Evolutionary conservation across 2,888 invertebrate species (phyloP).

Genomic region (Crocallis elinguaria): DNA sequence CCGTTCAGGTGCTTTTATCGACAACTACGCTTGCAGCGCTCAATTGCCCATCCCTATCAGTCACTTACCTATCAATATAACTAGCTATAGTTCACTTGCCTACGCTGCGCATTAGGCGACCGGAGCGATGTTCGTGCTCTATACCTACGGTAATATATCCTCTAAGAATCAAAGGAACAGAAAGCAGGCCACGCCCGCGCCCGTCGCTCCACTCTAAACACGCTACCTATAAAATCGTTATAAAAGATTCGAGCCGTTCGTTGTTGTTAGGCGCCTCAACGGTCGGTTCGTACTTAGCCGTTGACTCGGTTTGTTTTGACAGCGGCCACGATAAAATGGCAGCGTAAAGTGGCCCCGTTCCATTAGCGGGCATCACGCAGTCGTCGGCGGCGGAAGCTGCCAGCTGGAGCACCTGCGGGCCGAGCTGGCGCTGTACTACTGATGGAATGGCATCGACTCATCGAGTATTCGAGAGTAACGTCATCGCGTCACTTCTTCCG

Average conservation of each 20-base stretch:
- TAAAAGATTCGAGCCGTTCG: slow-evolving; percentile 5
- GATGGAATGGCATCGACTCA: no score
- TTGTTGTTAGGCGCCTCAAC: slow-evolving; percentile 1
- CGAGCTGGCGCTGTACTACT: no score
- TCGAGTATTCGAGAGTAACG: no score
- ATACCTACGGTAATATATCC: no score
- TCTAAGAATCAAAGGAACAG: slow-evolving; percentile 11
- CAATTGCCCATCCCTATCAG: no score
- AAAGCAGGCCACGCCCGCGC: slow-evolving; percentile 9
- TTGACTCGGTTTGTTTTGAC: slow-evolving; percentile 5
- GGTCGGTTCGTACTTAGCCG: neutral
- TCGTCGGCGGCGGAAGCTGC: neutral
- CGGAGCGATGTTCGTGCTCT: no score
- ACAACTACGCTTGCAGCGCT: no score
- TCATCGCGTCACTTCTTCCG: no score
- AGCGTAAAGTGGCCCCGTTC: neutral
- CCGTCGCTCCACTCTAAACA: slow-evolving; percentile 8
- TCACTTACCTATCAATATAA: no score
- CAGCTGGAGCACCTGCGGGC: neutral
- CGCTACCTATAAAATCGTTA: slow-evolving; percentile 15
- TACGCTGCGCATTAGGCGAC: no score
- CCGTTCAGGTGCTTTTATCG: no score
- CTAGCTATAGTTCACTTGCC: no score
- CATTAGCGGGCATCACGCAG: neutral
- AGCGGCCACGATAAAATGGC: neutral